These are phyloP conservation scores for Coleophora deauratella DNA, from an alignment of 2,888 invertebrate genomes.

Conservation along the genomic window DNA sequence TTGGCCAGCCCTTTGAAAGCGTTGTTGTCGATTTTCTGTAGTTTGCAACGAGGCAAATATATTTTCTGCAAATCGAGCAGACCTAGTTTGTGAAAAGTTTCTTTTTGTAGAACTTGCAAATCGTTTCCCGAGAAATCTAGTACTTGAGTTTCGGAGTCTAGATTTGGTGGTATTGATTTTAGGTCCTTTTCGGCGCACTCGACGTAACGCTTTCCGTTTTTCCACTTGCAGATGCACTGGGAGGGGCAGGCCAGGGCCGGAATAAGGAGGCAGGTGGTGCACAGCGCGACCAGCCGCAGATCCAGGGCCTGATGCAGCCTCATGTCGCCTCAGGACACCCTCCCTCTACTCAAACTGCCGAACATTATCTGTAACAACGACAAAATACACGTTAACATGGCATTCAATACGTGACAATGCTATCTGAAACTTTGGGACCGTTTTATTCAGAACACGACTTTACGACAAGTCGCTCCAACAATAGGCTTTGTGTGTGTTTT, in stretches of 20 bases:
- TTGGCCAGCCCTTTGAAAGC: slow-evolving; percentile 90
- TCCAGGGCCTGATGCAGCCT: slow-evolving; percentile 48
- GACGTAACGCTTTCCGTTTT: slow-evolving; percentile 92
- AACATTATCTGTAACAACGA: slow-evolving; percentile 65
- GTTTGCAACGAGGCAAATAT: slow-evolving; percentile 84
- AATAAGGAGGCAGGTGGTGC: slow-evolving; percentile 58
- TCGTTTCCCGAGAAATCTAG: slow-evolving; percentile 89
- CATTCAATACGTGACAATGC: neutral
- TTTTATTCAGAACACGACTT: too few species aligned
- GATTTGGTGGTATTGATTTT: slow-evolving; percentile 83
- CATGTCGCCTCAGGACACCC: slow-evolving; percentile 61
- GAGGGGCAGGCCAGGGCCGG: slow-evolving; percentile 79
- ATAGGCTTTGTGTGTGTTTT: too few species aligned
- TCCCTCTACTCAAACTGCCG: slow-evolving; percentile 29
- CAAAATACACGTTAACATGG: slow-evolving; percentile 13
- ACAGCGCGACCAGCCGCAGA: slow-evolving; percentile 60
- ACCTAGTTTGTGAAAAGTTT: slow-evolving; percentile 85
- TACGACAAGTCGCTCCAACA: too few species aligned
- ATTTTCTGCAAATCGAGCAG: slow-evolving; percentile 91
- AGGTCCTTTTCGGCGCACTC: slow-evolving; percentile 88
- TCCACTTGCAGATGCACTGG: slow-evolving; percentile 92
- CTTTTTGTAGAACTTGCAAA: slow-evolving; percentile 83
- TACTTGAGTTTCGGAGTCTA: slow-evolving; percentile 90
- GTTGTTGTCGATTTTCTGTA: slow-evolving; percentile 84
- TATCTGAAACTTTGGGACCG: too few species aligned